Percentiles rank a stretch among this genome's conserved stretches.
Conservation (phyloP, 2,113 vertebrate species). For the Macaca mulatta region DNA sequence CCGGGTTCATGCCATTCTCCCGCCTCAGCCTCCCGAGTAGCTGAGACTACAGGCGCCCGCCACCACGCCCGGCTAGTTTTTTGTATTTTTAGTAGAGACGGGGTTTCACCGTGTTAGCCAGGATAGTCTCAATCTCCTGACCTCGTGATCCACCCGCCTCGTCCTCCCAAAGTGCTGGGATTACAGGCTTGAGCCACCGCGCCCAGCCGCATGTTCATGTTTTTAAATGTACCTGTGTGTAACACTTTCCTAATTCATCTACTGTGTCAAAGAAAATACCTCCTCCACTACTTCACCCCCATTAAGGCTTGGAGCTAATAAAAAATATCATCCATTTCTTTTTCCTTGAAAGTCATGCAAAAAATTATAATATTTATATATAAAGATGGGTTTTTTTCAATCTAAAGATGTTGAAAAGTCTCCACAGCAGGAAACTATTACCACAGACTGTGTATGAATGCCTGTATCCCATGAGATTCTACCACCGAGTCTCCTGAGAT, state of each 20-base stretch:
- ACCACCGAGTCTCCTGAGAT: not conserved
- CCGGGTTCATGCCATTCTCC: no score
- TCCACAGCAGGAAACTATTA: not conserved
- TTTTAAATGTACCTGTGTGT: not conserved
- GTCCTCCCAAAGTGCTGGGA: no score
- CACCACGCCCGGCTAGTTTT: no score
- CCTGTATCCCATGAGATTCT: not conserved
- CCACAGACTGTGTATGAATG: not conserved
- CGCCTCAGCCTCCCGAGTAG: no score
- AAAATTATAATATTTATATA: not conserved
- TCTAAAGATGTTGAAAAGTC: not conserved
- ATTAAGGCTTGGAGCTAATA: not conserved
- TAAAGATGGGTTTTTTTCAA: not conserved
- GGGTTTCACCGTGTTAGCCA: no score
- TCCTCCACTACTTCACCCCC: not conserved
- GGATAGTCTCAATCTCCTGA: no score
- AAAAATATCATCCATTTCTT: not conserved
- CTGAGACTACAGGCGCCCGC: no score
- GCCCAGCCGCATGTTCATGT: not conserved
- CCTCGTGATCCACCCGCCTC: no score
- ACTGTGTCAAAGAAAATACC: not conserved
- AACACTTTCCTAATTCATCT: not conserved
- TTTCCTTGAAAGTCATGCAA: not conserved
- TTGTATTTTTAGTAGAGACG: no score
- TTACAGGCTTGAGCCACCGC: no score